These are phyloP conservation scores for Erynnis tages DNA, from an alignment of 2,888 invertebrate genomes.

Conservation along the genomic window DNA sequence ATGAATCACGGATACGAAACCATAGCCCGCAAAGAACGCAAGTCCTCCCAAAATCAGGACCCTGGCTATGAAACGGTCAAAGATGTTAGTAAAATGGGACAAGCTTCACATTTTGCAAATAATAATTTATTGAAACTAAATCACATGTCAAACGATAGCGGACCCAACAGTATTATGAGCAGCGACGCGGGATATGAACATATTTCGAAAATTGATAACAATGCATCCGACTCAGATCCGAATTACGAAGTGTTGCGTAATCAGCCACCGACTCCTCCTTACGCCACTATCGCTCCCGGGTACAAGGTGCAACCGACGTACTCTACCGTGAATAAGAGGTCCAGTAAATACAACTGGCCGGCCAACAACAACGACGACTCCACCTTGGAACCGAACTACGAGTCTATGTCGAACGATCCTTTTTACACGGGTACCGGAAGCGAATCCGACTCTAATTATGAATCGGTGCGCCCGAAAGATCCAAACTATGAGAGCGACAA, in stretches of 20 bases:
- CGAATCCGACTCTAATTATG: slow-evolving; percentile 88
- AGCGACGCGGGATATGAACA: slow-evolving; percentile 89
- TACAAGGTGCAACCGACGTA: slow-evolving; percentile 76
- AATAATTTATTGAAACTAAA: slow-evolving; percentile 62
- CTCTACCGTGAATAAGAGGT: slow-evolving; percentile 80
- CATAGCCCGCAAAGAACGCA: slow-evolving; percentile 67
- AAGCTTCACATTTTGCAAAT: slow-evolving; percentile 50
- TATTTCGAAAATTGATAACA: slow-evolving; percentile 73
- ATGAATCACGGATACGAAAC: slow-evolving; percentile 83
- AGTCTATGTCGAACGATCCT: slow-evolving; percentile 85
- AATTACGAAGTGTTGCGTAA: slow-evolving; percentile 89
- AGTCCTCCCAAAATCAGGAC: slow-evolving; percentile 73
- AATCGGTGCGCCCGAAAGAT: slow-evolving; percentile 84
- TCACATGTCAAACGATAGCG: slow-evolving; percentile 68
- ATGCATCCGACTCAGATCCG: slow-evolving; percentile 85
- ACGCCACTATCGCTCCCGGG: slow-evolving; percentile 70
- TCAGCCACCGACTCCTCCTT: slow-evolving; percentile 74
- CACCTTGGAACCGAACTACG: slow-evolving; percentile 87
- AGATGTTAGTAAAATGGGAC: slow-evolving; percentile 55
- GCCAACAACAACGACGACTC: slow-evolving; percentile 73
- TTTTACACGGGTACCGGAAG: slow-evolving; percentile 84
- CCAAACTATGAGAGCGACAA: slow-evolving; percentile 87
- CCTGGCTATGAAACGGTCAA: slow-evolving; percentile 85
- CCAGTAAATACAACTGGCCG: slow-evolving; percentile 76
- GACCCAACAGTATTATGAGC: slow-evolving; percentile 82